These are phyloP conservation scores for Patagioenas fasciata DNA, from an alignment of 2,113 vertebrate genomes.

Conservation along the genomic window DNA sequence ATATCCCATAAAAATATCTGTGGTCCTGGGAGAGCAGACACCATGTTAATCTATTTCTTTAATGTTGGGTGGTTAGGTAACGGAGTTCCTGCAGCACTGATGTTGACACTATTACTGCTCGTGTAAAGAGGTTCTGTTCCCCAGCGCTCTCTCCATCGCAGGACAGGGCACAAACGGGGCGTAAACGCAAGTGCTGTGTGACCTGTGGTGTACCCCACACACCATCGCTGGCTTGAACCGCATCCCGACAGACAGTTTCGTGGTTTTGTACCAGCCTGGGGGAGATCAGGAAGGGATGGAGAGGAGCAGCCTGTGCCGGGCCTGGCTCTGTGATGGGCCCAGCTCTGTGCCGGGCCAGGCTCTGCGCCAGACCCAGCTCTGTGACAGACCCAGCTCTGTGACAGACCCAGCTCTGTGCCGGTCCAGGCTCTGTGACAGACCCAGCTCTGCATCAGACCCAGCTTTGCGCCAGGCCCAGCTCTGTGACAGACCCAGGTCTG, in stretches of 20 bases:
- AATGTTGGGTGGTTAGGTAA: constrained; percentile 5
- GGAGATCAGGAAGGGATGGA: background rate
- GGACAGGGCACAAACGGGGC: accelerated
- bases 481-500: too few relatives aligned
- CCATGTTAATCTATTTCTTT: constrained; percentile 40
- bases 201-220: too few relatives aligned
- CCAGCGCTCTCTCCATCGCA: background rate
- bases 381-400: too few relatives aligned
- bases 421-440: too few relatives aligned
- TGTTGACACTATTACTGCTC: background rate
- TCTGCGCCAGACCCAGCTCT: too few relatives aligned
- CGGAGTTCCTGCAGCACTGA: background rate
- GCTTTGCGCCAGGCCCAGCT: too few relatives aligned
- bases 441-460: too few relatives aligned
- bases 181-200: background rate
- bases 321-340: too few relatives aligned
- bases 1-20: constrained; percentile 50
- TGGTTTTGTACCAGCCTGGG: background rate
- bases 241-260: accelerated
- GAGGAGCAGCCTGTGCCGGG: accelerated
- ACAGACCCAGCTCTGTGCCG: too few relatives aligned
- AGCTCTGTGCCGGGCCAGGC: accelerated
- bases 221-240: accelerated
- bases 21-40: constrained; percentile 43
- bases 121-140: background rate